Evolutionary conservation across 2,888 invertebrate species (phyloP).

Genomic region (Brachyptera risi): DNA sequence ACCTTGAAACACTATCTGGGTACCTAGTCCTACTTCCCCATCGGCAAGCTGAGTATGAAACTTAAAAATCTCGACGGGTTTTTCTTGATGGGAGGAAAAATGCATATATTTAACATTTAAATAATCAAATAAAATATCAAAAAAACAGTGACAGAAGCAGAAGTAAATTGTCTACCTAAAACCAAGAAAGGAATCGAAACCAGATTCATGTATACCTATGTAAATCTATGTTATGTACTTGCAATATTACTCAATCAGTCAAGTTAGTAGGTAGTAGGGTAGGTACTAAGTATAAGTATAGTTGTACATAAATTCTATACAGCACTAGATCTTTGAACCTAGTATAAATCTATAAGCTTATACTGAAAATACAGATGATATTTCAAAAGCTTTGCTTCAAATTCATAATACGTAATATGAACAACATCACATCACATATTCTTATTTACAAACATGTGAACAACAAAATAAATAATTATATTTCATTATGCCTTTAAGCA

Average conservation of each 20-base stretch:
- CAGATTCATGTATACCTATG: neutral
- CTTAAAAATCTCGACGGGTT: constrained; percentile 9
- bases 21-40: neutral
- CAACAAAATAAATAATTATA: too few relatives aligned
- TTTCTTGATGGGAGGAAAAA: constrained; percentile 19
- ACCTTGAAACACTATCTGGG: neutral
- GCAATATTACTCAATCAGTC: neutral
- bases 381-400: too few relatives aligned
- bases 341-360: too few relatives aligned
- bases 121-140: neutral
- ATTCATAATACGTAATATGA: too few relatives aligned
- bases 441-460: too few relatives aligned
- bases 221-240: neutral
- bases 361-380: too few relatives aligned
- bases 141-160: neutral
- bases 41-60: constrained; percentile 5
- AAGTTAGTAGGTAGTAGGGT: too few relatives aligned
- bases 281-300: too few relatives aligned
- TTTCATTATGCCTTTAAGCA: too few relatives aligned
- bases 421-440: too few relatives aligned
- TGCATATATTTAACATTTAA: neutral
- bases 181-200: neutral
- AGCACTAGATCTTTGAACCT: too few relatives aligned
- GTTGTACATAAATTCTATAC: too few relatives aligned
- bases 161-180: neutral